phyloP scores from a whole-genome alignment of 2,113 vertebrate genomes.

The Caracal caracal region DNA sequence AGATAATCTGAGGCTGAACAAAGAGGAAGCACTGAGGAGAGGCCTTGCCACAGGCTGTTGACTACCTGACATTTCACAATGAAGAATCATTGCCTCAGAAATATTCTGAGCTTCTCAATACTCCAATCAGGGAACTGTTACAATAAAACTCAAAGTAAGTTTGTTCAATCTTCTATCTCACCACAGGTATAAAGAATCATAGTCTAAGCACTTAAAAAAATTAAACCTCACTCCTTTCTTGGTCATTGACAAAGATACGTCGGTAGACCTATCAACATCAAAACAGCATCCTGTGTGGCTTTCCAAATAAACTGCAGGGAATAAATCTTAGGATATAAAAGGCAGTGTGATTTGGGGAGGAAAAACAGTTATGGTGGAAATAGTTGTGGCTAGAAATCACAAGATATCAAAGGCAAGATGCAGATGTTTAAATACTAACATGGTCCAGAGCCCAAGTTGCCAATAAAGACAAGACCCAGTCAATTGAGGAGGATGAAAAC shows the following conservation, averaged over 20 bases:
- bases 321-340: not conserved
- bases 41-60: slow-evolving; percentile 50
- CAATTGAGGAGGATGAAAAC: not conserved
- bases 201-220: not conserved
- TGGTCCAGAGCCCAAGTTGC: not conserved
- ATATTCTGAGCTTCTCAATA: not conserved
- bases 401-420: not conserved
- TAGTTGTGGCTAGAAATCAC: not conserved
- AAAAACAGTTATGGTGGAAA: not conserved
- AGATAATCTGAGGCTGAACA: slow-evolving; percentile 63
- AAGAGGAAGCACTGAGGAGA: slow-evolving; percentile 45
- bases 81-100: slow-evolving; percentile 57
- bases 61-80: slow-evolving; percentile 69
- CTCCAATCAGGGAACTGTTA: not conserved
- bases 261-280: not conserved
- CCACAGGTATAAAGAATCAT: not conserved
- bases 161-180: not conserved
- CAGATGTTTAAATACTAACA: not conserved
- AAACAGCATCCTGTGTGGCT: not conserved
- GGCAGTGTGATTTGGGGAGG: not conserved
- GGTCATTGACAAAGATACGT: not conserved
- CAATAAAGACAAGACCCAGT: not conserved
- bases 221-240: not conserved
- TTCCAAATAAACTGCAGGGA: not conserved
- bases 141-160: not conserved